Evolutionary conservation across 1,140 invertebrate species (phyloP).

Genomic region (Hyles vespertilio): DNA sequence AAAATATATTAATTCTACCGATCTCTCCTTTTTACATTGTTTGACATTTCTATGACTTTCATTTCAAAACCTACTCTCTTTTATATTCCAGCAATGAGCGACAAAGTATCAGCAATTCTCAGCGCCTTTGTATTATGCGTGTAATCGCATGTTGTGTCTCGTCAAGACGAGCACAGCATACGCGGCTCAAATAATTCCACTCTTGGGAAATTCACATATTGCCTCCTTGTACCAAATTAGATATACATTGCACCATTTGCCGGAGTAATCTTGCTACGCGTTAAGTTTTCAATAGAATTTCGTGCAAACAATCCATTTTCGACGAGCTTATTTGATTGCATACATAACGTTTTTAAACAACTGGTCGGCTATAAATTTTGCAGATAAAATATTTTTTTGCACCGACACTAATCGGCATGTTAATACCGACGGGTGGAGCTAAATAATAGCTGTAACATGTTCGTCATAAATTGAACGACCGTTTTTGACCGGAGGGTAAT

Average conservation of each 20-base stretch:
- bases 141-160: constrained; percentile 18
- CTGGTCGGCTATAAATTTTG: no score
- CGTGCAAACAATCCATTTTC: background rate
- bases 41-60: no score
- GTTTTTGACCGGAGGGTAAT: constrained; percentile 44
- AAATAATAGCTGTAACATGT: constrained; percentile 24
- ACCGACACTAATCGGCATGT: no score
- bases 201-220: constrained; percentile 35
- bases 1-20: no score
- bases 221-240: constrained; percentile 28
- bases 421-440: constrained; percentile 1
- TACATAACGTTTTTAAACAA: background rate
- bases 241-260: constrained; percentile 18
- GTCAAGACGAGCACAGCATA: constrained; percentile 12
- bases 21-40: no score
- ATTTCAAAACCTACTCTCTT: no score
- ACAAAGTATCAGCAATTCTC: constrained; percentile 9
- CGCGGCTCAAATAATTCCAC: constrained; percentile 34
- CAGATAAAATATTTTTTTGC: no score
- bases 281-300: background rate
- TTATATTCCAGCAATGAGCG: no score
- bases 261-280: background rate
- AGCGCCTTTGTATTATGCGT: constrained; percentile 7
- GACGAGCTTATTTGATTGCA: no score
- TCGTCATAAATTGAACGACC: constrained; percentile 38